phyloP scores from a whole-genome alignment of 2,888 invertebrate genomes.

The Brachylomia viminalis region DNA sequence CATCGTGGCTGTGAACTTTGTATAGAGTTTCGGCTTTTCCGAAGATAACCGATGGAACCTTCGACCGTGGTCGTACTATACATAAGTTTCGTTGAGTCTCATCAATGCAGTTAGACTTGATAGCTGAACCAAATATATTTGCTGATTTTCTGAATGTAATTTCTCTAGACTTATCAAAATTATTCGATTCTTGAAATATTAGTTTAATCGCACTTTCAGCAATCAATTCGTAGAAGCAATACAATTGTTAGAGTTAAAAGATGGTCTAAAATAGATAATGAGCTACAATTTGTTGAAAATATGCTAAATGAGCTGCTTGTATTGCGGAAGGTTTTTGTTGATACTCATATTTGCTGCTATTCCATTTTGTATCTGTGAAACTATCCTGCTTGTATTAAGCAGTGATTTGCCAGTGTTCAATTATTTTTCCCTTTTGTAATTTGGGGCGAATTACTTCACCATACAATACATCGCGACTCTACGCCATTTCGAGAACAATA shows the following conservation, averaged over 20 bases:
- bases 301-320: background rate
- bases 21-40: background rate
- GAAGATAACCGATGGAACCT: background rate
- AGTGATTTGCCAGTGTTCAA: slow-evolving; percentile 44
- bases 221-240: background rate
- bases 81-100: background rate
- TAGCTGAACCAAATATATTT: background rate
- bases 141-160: background rate
- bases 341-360: slow-evolving; percentile 22
- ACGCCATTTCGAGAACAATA: background rate
- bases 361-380: slow-evolving; percentile 38
- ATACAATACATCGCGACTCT: background rate
- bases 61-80: background rate
- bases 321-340: background rate
- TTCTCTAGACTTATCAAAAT: background rate
- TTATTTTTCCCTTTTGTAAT: slow-evolving; percentile 14
- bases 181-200: no score
- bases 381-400: slow-evolving; percentile 22
- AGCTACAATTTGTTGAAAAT: background rate
- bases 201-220: background rate
- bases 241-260: background rate
- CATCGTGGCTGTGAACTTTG: background rate
- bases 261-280: no score
- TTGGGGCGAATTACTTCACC: background rate
- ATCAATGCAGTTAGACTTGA: background rate